A percentile compares a stretch with the other conserved stretches of the same genome.
These are phyloP conservation scores for Aldrovandia affinis DNA, from an alignment of 2,797 vertebrate genomes.

Conservation along the genomic window DNA sequence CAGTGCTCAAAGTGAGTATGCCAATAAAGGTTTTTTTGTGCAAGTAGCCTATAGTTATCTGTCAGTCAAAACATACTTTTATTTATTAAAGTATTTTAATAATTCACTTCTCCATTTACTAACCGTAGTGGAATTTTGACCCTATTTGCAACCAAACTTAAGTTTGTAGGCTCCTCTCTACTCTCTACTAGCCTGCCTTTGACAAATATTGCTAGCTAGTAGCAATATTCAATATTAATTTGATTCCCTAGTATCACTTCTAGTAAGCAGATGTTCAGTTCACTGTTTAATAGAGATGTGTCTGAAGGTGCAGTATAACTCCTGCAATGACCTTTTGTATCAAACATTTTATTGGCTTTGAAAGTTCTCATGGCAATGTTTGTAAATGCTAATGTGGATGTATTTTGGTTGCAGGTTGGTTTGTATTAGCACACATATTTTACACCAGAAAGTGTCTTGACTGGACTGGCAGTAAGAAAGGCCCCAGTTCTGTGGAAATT, in stretches of 20 bases:
- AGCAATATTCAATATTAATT: too few relatives aligned
- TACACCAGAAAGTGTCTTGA: neutral
- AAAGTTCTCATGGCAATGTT: neutral
- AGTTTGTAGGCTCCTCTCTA: too few relatives aligned
- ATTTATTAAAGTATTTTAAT: too few relatives aligned
- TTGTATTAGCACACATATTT: neutral
- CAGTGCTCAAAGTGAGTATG: too few relatives aligned
- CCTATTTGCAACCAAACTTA: too few relatives aligned
- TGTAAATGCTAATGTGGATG: neutral
- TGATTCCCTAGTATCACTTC: neutral
- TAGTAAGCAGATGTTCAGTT: constrained; percentile 32
- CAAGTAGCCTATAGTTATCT: too few relatives aligned
- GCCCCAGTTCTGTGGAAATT: neutral
- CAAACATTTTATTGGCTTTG: constrained; percentile 1
- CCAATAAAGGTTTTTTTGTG: too few relatives aligned
- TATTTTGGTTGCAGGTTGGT: neutral
- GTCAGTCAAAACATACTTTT: too few relatives aligned
- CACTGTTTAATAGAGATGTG: constrained; percentile 30
- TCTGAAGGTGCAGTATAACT: constrained; percentile 16
- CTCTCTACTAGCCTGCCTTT: too few relatives aligned
- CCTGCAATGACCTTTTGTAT: constrained; percentile 28
- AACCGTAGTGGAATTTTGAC: too few relatives aligned
- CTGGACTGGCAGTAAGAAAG: neutral
- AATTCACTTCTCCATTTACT: too few relatives aligned
- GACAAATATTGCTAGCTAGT: too few relatives aligned